Percentiles rank a stretch among this genome's conserved stretches.
Evolutionary conservation across 2,797 vertebrate genomes (phyloP).

Genomic region (Cottoperca gobio): DNA sequence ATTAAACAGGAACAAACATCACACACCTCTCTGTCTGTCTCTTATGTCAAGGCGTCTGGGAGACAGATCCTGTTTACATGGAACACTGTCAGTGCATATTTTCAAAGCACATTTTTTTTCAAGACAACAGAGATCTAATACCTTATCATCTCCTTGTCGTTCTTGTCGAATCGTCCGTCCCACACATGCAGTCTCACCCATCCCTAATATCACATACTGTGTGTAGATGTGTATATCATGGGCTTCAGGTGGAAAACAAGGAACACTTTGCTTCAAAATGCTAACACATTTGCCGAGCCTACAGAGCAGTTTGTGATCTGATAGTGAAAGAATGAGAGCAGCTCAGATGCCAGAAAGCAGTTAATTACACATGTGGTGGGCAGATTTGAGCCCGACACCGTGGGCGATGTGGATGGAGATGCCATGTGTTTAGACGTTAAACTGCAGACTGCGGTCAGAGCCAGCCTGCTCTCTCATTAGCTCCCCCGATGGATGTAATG

Average conservation of each 20-base stretch:
- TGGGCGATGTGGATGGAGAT: slow-evolving; percentile 79
- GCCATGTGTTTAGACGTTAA: slow-evolving; percentile 81
- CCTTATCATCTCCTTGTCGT: slow-evolving; percentile 47
- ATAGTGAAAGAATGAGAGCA: slow-evolving; percentile 74
- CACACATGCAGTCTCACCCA: slow-evolving; percentile 25
- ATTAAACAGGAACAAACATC: slow-evolving; percentile 81
- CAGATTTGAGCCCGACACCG: slow-evolving; percentile 81
- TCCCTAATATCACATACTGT: slow-evolving; percentile 5
- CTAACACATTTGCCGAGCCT: slow-evolving; percentile 45
- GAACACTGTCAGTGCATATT: slow-evolving; percentile 57
- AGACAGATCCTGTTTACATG: slow-evolving; percentile 68
- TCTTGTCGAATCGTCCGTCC: slow-evolving; percentile 25
- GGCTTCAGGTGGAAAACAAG: slow-evolving; percentile 56
- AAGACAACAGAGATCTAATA: slow-evolving; percentile 50
- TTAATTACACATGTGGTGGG: slow-evolving; percentile 85
- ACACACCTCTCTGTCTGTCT: slow-evolving; percentile 71
- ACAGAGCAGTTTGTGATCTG: slow-evolving; percentile 71
- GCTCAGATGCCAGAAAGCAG: slow-evolving; percentile 65
- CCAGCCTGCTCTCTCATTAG: slow-evolving; percentile 79
- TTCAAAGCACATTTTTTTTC: slow-evolving; percentile 47
- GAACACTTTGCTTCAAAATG: slow-evolving; percentile 47
- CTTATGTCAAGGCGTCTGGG: slow-evolving; percentile 66
- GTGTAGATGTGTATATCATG: not conserved
- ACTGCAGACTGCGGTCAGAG: slow-evolving; percentile 78
- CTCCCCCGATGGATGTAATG: slow-evolving; percentile 73